Conservation (phyloP, 2,797 vertebrate genomes). For the Buphagus erythrorhynchus region DNA sequence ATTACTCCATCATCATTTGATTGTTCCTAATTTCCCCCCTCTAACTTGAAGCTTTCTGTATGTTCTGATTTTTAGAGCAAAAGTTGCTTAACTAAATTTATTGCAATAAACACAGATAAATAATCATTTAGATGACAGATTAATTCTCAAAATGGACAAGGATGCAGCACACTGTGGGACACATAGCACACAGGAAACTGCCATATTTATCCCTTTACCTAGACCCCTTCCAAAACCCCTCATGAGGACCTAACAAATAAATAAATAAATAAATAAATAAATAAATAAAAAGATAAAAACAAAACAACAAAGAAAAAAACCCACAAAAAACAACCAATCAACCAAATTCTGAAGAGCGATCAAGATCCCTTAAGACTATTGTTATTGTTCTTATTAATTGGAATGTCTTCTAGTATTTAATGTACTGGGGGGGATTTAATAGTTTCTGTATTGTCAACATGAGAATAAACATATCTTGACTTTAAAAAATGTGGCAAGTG, state of each 20-base stretch:
- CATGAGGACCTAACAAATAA: background rate
- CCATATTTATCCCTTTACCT: background rate
- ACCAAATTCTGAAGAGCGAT: background rate
- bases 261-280: background rate
- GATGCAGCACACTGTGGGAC: background rate
- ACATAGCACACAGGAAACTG: background rate
- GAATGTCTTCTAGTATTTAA: background rate
- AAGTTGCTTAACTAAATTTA: background rate
- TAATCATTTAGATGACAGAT: background rate
- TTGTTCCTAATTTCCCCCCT: background rate
- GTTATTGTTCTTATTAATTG: background rate
- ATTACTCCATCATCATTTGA: background rate
- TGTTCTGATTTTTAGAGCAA: background rate
- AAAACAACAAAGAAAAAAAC: background rate
- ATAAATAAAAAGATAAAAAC: background rate
- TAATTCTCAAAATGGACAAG: background rate
- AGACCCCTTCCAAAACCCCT: background rate
- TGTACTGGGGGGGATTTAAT: background rate
- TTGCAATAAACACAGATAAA: background rate
- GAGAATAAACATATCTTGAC: background rate
- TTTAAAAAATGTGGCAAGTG: background rate
- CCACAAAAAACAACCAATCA: no score
- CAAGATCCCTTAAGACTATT: background rate
- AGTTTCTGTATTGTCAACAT: background rate
- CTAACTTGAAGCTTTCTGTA: background rate